Conservation (phyloP, 2,113 vertebrate species). For the Crotophaga sulcirostris region DNA sequence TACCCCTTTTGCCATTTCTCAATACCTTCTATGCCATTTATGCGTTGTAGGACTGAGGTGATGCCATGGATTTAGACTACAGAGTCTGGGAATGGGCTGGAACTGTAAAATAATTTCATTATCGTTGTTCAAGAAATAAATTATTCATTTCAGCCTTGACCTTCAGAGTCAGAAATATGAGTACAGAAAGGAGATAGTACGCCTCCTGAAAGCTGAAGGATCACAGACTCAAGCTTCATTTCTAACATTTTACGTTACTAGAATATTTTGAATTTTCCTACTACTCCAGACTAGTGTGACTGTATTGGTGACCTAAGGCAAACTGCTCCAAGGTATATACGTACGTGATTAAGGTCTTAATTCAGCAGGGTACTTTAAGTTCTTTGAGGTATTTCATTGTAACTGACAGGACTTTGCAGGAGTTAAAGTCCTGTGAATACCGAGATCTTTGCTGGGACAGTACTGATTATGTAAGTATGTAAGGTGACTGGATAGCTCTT, state of each 20-base stretch:
- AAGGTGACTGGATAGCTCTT: neutral
- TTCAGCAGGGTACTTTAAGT: neutral
- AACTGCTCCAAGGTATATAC: neutral
- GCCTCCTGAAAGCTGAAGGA: neutral
- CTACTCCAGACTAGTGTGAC: slow-evolving; percentile 14
- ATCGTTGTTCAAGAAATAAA: neutral
- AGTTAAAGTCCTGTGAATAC: neutral
- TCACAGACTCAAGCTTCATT: neutral
- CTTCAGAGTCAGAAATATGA: neutral
- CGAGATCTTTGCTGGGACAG: neutral
- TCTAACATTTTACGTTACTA: neutral
- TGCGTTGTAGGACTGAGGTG: neutral
- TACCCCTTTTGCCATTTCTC: slow-evolving; percentile 6
- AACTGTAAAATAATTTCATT: neutral
- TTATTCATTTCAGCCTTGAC: neutral
- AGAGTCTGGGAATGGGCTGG: neutral
- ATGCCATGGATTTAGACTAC: neutral
- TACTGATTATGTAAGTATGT: neutral
- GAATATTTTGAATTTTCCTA: slow-evolving; percentile 39
- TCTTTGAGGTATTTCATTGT: neutral
- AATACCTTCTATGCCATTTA: neutral
- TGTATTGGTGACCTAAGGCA: slow-evolving; percentile 41
- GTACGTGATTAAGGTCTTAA: neutral
- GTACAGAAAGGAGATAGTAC: slow-evolving; percentile 18
- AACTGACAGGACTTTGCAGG: neutral